phyloP scores from a whole-genome alignment of 2,888 invertebrate species.

The Malthinus flaveolus region DNA sequence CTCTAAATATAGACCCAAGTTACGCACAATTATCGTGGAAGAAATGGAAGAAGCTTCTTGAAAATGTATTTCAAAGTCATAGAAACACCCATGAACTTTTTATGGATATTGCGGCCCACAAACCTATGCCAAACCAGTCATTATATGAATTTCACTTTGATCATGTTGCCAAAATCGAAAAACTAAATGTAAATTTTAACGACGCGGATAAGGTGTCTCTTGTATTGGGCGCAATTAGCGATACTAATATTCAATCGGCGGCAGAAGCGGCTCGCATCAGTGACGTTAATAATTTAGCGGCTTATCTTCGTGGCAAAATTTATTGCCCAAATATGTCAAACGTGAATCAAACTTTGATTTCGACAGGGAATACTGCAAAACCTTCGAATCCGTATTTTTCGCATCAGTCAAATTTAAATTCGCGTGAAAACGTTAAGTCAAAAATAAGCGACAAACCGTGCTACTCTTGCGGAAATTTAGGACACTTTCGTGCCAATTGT shows the following conservation, averaged over 20 bases:
- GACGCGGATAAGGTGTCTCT: slow-evolving; percentile 30
- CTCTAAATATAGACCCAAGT: slow-evolving; percentile 17
- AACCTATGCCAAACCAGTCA: slow-evolving; percentile 17
- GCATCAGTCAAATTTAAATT: too few species aligned
- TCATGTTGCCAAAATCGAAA: slow-evolving; percentile 30
- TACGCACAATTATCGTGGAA: slow-evolving; percentile 25
- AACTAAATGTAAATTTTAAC: slow-evolving; percentile 23
- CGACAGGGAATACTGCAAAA: too few species aligned
- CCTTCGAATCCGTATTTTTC: too few species aligned
- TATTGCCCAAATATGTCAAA: slow-evolving; percentile 3
- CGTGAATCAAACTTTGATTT: too few species aligned
- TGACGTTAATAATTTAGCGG: slow-evolving; percentile 19
- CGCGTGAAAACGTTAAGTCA: too few species aligned
- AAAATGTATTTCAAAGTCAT: slow-evolving; percentile 14
- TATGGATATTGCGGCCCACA: slow-evolving; percentile 27
- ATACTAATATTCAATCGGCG: slow-evolving; percentile 23
- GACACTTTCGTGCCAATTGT: too few species aligned
- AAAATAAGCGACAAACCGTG: too few species aligned
- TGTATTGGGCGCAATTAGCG: slow-evolving; percentile 27
- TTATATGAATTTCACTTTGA: slow-evolving; percentile 29
- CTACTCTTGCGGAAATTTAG: too few species aligned
- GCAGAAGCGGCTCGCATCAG: slow-evolving; percentile 22
- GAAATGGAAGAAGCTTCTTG: slow-evolving; percentile 24
- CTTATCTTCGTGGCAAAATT: slow-evolving; percentile 26
- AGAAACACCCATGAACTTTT: slow-evolving; percentile 22